Base-by-base conservation (phyloP, 2,888 invertebrate species). In the Sceliomorpha sp. region DNA sequence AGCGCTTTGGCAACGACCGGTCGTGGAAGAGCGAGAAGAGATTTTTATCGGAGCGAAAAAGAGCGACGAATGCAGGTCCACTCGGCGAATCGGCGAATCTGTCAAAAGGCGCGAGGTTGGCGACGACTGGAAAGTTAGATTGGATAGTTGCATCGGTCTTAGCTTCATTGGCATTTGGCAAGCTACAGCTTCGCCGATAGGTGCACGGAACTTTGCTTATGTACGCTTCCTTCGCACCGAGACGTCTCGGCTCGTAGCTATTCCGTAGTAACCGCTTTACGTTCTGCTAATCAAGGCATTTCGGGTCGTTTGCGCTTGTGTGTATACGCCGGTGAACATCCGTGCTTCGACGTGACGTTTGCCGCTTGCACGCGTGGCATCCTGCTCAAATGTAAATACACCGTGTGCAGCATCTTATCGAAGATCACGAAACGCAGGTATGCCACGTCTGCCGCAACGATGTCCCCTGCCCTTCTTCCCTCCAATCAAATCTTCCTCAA, bases 91-190 rank as follows among this genome's bases (percentile, higher is more conserved):
- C n/a, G n/a, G n/a, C n/a, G n/a, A n/a, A n/a, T n/a, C n/a, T n/a
- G n/a, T n/a, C n/a, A n/a, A n/a, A n/a, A n/a, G n/a, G n/a, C n/a
- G n/a, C n/a, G n/a, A n/a, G n/a, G n/a, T n/a, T 71, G 62, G 48
- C 60, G 70, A 66, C 70, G 51, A 67, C 64, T 56, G 58, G 50
- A 51, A 81, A 81, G 81, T 81, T 81, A 83, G 78, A 83, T 80
- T 79, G 79, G 74, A 77, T 73, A 75, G 73, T 76, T 79, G 76
- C 51, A 53, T 44, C 34, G 15, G n/a, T n/a, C n/a, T n/a, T n/a
- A n/a, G n/a, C n/a, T n/a, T n/a, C n/a, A n/a, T n/a, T n/a, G n/a
- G n/a, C n/a, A 42, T 50, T 62, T 44, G 66, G 37, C 40, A 42
- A 34, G 36, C 31, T 29, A 9, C 24, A 15, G 27, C 15, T 58